These are phyloP conservation scores for Tiliacea aurago DNA, from an alignment of 2,888 invertebrate species.

Conservation along the genomic window DNA sequence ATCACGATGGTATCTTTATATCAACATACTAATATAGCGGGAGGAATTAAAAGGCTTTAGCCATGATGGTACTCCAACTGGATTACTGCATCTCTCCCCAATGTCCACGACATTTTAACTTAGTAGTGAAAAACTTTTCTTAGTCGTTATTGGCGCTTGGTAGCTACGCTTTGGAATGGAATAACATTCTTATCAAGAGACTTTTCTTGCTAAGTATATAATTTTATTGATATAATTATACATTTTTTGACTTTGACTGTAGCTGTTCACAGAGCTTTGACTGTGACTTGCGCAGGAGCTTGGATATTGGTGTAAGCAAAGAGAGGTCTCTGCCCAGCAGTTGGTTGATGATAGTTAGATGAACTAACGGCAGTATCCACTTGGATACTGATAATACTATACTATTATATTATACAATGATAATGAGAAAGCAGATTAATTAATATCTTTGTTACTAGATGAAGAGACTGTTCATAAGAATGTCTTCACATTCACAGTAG, in stretches of 20 bases:
- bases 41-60: neutral
- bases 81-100: neutral
- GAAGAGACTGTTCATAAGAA: neutral
- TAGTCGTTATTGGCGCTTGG: neutral
- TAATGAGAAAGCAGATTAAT: neutral
- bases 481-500: neutral
- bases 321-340: neutral
- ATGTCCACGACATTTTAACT: neutral
- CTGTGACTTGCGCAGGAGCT: neutral
- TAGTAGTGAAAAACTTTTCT: neutral
- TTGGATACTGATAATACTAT: neutral
- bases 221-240: neutral
- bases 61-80: neutral
- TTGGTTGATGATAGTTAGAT: neutral
- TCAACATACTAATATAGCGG: conserved; percentile 1
- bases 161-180: neutral
- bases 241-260: neutral
- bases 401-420: neutral
- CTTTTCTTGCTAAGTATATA: neutral
- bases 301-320: neutral
- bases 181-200: neutral
- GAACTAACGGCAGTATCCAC: neutral
- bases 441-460: neutral
- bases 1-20: conserved; percentile 6
- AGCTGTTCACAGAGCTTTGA: neutral